Evolutionary conservation across 37 sponge, comb jelly and placozoan genomes (phyloP), one percentile per base, ranked within the genome.

Genomic region (Ianthella basta): DNA sequence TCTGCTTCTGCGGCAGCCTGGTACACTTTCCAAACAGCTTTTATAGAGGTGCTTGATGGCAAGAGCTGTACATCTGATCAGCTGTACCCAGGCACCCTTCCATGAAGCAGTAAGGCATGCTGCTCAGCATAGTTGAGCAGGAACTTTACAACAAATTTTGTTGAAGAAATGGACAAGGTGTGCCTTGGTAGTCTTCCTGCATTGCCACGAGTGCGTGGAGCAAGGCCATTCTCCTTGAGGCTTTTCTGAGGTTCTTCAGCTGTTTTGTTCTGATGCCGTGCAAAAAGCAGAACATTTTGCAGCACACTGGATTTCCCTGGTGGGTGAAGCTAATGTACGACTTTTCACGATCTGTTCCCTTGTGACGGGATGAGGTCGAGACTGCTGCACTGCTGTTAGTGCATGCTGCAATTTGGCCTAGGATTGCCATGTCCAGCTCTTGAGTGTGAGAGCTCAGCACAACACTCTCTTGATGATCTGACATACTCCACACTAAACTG

Each of bases 31-130:
- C 80, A 79, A 5, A 79, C 40, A 2, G 60, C 29, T 33, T 6
- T 1, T 30, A 16, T 81, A 2, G 83, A 65, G 15, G 44, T 38
- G 65, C 41, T 59, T 35, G 79, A 85, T 60, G 86, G 86, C 2
- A 85, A n/a, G 15, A 85, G 44, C 25, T 85, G 60, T 15, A 77
- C 1, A 64, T 91, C 84, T 19, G 55, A 56, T 0, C 56, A 69
- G 13, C 61, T 69, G 37, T 80, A 66, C 1, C 72, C 59, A 53
- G 81, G 81, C 0, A 86, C 32, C 4, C 81, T 66, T 35, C 80
- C 87, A 2, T 77, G 82, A 0, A 78, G 66, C 56, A 83, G 83
- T 4, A 85, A 27, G 55, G 86, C 86, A 75, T 75, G 35, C 40
- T 72, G 44, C 33, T 85, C 79, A 12, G 86, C 79, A 60, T 79